Base-by-base conservation (phyloP, 2,113 vertebrate species). In the Oceanites oceanicus region DNA sequence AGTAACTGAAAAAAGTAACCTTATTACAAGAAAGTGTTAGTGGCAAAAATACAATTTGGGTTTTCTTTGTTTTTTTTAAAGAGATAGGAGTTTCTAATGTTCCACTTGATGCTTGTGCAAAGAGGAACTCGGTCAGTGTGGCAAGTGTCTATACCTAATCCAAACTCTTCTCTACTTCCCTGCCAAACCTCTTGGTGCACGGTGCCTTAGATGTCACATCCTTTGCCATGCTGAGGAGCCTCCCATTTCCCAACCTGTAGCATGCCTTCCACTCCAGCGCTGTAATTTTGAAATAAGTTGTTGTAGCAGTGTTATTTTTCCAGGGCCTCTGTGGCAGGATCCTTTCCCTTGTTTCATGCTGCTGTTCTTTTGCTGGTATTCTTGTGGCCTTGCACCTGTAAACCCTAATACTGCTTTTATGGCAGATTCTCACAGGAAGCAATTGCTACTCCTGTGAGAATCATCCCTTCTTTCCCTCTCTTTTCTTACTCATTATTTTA, bases 171-270 rank as follows among this genome's bases (percentile, higher is more conserved):
- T 1, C 15, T 56, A 1, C 3, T 71, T 45, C 23, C 30, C 32
- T 63, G 29, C 7, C 22, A 7, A 29, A 34, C 12, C 13, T 45
- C 42, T 14, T 44, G 32, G 68, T 72, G 29, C 32, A 13, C 1
- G 1, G 12, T 7, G n/a, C 32, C 52, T 45, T 18, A 12, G 1
- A 0, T n/a, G 40, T 19, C 11, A 2, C 6, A 27, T 3, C n/a
- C 18, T 50, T 22, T 56, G 14, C 53, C 17, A 1, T 6, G 38
- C 61, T 32, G n/a, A 40, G 70, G 23, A 44, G 27, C 16, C 34
- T 53, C 22, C 17, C 2, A 1, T 49, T 59, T 61, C 70, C 27
- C 32, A 29, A 1, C 8, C 34, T 52, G 34, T 45, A 34, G 19
- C 15, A 34, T 19, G 14, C 53, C 19, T 47, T 73, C 30, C 4